A percentile compares a stretch with the other conserved stretches of the same genome.
These are phyloP conservation scores for Tretioscincus oriximinensis DNA, from an alignment of 2,113 vertebrate species.

Conservation along the genomic window DNA sequence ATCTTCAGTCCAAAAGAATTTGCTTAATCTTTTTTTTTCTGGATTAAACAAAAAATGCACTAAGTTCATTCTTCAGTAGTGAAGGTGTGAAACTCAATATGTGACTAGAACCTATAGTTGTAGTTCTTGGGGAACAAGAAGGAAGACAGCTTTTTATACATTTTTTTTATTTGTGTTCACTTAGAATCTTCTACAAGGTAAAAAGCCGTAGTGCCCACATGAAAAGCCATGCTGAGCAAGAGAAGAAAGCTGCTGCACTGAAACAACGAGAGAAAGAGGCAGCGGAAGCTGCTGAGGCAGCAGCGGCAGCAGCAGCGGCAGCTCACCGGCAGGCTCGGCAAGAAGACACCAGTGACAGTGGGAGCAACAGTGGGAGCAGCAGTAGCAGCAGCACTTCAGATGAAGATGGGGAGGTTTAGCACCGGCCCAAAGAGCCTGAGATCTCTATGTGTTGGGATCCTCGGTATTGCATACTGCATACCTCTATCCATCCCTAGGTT, in stretches of 20 bases:
- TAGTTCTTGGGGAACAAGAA: too few relatives aligned
- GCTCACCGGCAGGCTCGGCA: conserved; percentile 67
- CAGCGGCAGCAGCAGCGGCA: conserved; percentile 66
- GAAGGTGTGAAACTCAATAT: too few relatives aligned
- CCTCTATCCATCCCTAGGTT: conserved; percentile 30
- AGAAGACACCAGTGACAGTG: conserved; percentile 58
- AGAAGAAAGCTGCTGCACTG: conserved; percentile 92
- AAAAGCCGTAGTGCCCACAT: conserved; percentile 98
- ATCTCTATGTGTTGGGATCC: conserved; percentile 52
- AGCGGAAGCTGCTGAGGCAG: conserved; percentile 60
- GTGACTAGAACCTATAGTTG: too few relatives aligned
- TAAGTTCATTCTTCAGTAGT: too few relatives aligned
- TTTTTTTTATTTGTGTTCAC: neutral
- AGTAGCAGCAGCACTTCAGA: conserved; percentile 77
- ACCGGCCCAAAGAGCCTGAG: conserved; percentile 8
- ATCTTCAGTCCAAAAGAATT: too few relatives aligned
- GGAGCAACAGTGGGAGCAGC: conserved; percentile 44
- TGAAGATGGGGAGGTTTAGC: conserved; percentile 74
- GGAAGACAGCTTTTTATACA: too few relatives aligned
- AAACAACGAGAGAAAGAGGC: conserved; percentile 84
- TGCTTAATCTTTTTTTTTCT: too few relatives aligned
- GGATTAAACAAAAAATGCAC: too few relatives aligned
- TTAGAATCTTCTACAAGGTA: conserved; percentile 94
- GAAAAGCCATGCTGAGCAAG: conserved; percentile 97
- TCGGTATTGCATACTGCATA: conserved; percentile 12